These are phyloP conservation scores for Pseudomyrmex cubaensis DNA, from an alignment of 1,140 invertebrate genomes.

Conservation along the genomic window DNA sequence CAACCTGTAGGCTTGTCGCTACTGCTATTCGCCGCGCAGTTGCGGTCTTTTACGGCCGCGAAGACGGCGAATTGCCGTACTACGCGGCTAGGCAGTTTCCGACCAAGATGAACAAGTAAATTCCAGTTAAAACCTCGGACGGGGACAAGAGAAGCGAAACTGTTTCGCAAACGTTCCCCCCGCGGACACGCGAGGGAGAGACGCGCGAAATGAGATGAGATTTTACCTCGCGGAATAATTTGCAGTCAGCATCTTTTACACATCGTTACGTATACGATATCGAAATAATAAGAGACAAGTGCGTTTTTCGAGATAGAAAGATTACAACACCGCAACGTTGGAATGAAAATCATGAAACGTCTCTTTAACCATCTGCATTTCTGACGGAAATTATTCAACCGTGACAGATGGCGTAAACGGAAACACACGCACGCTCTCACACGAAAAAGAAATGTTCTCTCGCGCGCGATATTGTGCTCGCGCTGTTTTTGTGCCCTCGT, in stretches of 20 bases:
- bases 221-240: too few species aligned
- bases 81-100: slow-evolving; percentile 44
- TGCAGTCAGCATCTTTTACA: too few species aligned
- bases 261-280: too few species aligned
- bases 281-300: too few species aligned
- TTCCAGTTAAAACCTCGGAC: slow-evolving; percentile 12
- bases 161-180: neutral
- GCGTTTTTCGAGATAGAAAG: too few species aligned
- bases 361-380: too few species aligned
- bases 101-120: slow-evolving; percentile 15
- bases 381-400: too few species aligned
- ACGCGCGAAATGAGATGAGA: neutral
- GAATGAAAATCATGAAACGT: too few species aligned
- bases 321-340: too few species aligned
- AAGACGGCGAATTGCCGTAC: slow-evolving; percentile 39
- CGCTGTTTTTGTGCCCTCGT: neutral
- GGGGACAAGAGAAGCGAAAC: neutral
- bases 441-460: slow-evolving; percentile 4
- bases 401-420: too few species aligned
- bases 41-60: slow-evolving; percentile 68
- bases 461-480: neutral
- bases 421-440: too few species aligned
- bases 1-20: slow-evolving; percentile 66
- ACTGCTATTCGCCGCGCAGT: slow-evolving; percentile 31
- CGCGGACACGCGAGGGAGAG: too few species aligned